Evolutionary conservation across 2,888 invertebrate genomes (phyloP), one percentile per base, ranked within the genome.

Genomic region (Halocaridina rubra): DNA sequence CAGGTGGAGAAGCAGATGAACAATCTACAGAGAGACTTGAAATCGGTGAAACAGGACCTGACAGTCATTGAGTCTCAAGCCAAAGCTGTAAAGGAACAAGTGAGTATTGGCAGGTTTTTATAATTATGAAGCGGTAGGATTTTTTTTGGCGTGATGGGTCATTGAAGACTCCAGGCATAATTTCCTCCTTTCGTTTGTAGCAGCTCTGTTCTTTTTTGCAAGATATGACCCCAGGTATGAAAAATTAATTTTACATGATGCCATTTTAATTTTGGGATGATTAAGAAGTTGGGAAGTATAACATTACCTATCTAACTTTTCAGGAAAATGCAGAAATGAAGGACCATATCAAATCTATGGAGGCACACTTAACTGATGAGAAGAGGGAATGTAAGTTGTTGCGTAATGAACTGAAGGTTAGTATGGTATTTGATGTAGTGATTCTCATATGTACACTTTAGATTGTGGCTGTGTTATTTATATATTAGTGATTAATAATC

Each of bases 321-420:
- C 33, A 82, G 82, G 77, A 82, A n/a, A 30, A 30, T 32, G 24
- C 39, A 30, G 71, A 76, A 53, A 84, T 53, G 39, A 61, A 79
- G 29, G 64, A 78, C 19, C 57, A 24, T 4, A 74, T 84, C n/a
- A 61, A 64, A 8, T 16, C 78, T 19, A 46, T 84, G 19, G 78
- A 84, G 33, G 39, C 16, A 10, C 72, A 79, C 13, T 30, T 84
- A 22, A 4, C 29, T 7, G 24, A 61, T 22, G 79, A 78, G 67
- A 84, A 46, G 39, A 39, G 30, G 39, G 84, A 84, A 29, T 84
- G 84, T 32, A 24, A 30, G 16, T n/a, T 27, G 13, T 72, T 84
- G 32, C 61, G 79, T n/a, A 29, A 74, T n/a, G 71, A 84, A 46
- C 10, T 84, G 30, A 77, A 84, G 84, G 84, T 84, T 46, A 39